phyloP scores from a whole-genome alignment of 2,113 vertebrate genomes.

The Limnothrissa miodon region DNA sequence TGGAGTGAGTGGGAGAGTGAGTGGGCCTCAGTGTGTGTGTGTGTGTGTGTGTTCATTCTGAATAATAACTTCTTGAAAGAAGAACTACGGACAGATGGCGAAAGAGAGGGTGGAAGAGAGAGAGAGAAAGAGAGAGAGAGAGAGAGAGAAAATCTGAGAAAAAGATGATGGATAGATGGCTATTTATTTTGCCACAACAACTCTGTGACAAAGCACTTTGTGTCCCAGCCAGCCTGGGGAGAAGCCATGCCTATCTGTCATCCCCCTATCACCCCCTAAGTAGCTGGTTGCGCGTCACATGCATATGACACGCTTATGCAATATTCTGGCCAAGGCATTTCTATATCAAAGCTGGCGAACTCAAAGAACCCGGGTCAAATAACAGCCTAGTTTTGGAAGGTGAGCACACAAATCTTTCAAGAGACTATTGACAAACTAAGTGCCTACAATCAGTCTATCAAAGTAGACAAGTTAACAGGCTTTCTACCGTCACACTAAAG shows the following conservation, averaged over 20 bases:
- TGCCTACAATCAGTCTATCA: not conserved
- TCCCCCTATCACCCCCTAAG: not conserved
- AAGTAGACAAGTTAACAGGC: not conserved
- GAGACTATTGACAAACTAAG: constrained; percentile 2
- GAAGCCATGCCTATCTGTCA: not conserved
- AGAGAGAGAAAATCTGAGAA: not conserved
- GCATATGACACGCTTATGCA: constrained; percentile 1
- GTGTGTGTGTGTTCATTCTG: not conserved
- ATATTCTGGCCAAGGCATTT: not conserved
- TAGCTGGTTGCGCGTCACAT: not conserved
- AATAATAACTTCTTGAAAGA: not conserved
- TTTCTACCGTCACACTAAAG: not conserved
- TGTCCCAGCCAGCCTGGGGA: not conserved
- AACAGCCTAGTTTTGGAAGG: not conserved
- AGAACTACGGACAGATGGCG: not conserved
- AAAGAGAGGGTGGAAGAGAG: not conserved
- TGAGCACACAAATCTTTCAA: not conserved
- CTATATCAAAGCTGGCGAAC: not conserved
- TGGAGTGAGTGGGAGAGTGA: not conserved
- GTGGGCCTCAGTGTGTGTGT: not conserved
- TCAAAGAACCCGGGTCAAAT: not conserved
- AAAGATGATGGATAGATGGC: not conserved
- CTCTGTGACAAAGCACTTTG: not conserved
- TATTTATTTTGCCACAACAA: constrained; percentile 11
- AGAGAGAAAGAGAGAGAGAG: not conserved